A percentile compares a stretch with the other conserved stretches of the same genome.
phyloP scores from a whole-genome alignment of 2,797 vertebrate species.

The Gambusia yucatana region DNA sequence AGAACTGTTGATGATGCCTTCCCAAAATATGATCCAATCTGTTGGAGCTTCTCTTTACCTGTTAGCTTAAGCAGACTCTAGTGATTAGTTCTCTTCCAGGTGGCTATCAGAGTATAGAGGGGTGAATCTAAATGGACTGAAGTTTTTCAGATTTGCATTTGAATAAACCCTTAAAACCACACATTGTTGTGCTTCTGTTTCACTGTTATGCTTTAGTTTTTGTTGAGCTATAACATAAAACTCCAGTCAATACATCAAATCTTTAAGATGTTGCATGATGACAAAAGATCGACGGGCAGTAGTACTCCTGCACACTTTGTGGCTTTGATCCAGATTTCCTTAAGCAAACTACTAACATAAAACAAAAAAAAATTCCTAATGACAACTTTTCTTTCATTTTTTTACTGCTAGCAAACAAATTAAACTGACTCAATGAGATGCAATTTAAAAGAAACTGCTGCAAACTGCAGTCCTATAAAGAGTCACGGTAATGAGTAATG shows the following conservation, averaged over 20 bases:
- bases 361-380: neutral
- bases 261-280: neutral
- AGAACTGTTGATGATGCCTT: neutral
- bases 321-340: neutral
- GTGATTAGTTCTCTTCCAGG: neutral
- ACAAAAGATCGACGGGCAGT: neutral
- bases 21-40: neutral
- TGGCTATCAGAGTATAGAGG: neutral
- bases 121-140: neutral
- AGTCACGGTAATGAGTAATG: neutral
- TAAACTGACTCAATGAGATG: neutral
- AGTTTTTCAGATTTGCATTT: neutral
- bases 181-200: neutral
- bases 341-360: neutral
- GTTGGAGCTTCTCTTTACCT: neutral
- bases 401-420: neutral
- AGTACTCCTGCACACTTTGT: neutral
- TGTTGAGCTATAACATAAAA: neutral
- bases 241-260: neutral
- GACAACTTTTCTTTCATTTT: neutral
- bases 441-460: neutral
- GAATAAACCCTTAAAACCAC: neutral
- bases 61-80: neutral
- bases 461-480: neutral
- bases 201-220: neutral